Evolutionary conservation across 2,888 invertebrate genomes (phyloP), one percentile per base, ranked within the genome.

Genomic region (Phragmatobia fuliginosa): DNA sequence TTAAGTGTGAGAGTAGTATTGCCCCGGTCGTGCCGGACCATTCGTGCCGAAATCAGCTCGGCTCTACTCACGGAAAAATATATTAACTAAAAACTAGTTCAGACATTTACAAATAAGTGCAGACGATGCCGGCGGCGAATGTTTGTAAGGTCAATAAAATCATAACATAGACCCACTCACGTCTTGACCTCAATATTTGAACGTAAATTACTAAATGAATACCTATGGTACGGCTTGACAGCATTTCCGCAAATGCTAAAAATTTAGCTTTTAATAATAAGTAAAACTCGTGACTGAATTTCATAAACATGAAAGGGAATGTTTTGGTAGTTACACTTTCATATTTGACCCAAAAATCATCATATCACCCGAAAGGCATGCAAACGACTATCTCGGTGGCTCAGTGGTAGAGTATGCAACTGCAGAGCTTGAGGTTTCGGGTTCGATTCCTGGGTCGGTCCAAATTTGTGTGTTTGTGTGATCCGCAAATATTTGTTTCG

Each of bases 61-160:
- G 8, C 10, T n/a, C 21, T 45, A n/a, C 1, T 10, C n/a, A n/a
- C n/a, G 21, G n/a, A 21, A n/a, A 49, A n/a, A n/a, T 49, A 8
- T 4, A 21, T 21, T 8, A 49, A n/a, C 49, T 32, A 62, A 45
- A 49, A n/a, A 28, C 45, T 62, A 38, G 28, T 62, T 21, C 41
- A 28, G 5, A 67, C 52, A 56, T 59, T 41, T 14, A 28, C 38
- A 41, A 52, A 52, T 21, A 62, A 66, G 66, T 38, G 18, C 58
- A 70, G 61, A 67, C 68, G 3, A 41, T 52, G 58, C 62, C 67
- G 58, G 10, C 18, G 66, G 76, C 49, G 14, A 31, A 70, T 28
- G 6, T 16, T 65, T 25, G 66, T 63, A 70, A 80, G 80, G 76
- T 80, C 71, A 74, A 70, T 68, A 70, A 60, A 70, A 49, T 68